Evolutionary conservation across 92 coral and sea anemone genomes (phyloP), one percentile per base, ranked within the genome.

Genomic region (Paragorgia papillata): DNA sequence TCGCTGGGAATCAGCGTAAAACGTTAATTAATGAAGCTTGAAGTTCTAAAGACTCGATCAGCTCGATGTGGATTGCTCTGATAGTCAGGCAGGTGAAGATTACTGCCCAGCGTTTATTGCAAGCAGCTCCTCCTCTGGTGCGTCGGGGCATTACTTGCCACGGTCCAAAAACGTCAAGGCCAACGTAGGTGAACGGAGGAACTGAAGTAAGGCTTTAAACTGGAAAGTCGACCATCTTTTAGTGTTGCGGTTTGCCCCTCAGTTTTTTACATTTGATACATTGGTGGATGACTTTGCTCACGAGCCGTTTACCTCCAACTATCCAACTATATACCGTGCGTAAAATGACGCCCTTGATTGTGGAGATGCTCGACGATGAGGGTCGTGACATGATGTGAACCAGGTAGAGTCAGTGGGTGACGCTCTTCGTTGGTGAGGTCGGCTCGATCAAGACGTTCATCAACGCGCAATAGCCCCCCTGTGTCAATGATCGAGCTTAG

Each of bases 261-360:
- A 66, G 62, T 57, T 75, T 80, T 41, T 69, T 73, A 76, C 89
- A 73, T 43, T 50, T 80, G 3, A 80, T 14, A 70, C 89, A 85
- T 41, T 75, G 76, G 80, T 66, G 35, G 6, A 84, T 74, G 21
- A 51, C 64, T 62, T 69, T 58, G 78, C 37, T 80, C 9, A 74
- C 34, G 61, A 84, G 74, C 30, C 88, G 67, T 69, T 73, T 83
- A n/a, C 62, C 85, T 27, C 88, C 91, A 18, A 87, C 29, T n/a
- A n/a, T n/a, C n/a, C n/a, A n/a, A n/a, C n/a, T n/a, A n/a, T 18
- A 74, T 37, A 3, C 75, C 80, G 17, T 49, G 90, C 5, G 87
- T 82, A 79, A 86, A 65, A 21, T 40, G 62, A 9, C 90, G 59
- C 44, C 88, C 83, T 84, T 87, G 85, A 34, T 22, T 49, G 32